phyloP scores from a whole-genome alignment of 2,888 invertebrate species.

The Fabriciana adippe region DNA sequence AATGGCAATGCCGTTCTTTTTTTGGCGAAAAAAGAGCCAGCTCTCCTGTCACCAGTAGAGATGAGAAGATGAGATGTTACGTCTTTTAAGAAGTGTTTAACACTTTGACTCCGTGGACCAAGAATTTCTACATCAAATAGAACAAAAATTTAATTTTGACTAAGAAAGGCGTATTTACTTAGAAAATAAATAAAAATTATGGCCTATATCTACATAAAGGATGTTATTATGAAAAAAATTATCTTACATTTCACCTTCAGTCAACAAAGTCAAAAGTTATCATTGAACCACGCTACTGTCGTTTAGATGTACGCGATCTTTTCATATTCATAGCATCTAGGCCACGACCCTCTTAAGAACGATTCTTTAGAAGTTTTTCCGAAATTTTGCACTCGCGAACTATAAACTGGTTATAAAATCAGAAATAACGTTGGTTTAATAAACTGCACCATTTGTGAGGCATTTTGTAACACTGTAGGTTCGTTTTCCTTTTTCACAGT shows the following conservation, averaged over 20 bases:
- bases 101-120: no score
- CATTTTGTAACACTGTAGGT: constrained; percentile 28
- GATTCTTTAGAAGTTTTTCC: constrained; percentile 12
- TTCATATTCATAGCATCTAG: constrained; percentile 25
- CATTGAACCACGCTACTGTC: constrained; percentile 1
- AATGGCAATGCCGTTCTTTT: no score
- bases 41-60: no score
- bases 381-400: constrained; percentile 16
- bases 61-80: no score
- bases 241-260: neutral
- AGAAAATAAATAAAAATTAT: no score
- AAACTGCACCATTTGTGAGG: constrained; percentile 29
- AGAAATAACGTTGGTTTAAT: constrained; percentile 29
- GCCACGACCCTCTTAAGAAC: constrained; percentile 13
- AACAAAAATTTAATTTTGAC: no score
- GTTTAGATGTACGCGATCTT: constrained; percentile 18
- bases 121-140: no score
- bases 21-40: no score
- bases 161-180: no score
- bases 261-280: constrained; percentile 5
- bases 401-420: constrained; percentile 22
- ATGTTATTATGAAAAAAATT: neutral
- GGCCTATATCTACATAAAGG: neutral
- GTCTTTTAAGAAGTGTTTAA: no score
- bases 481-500: constrained; percentile 30